Evolutionary conservation across 2,797 vertebrate genomes (phyloP), one percentile per base, ranked within the genome.

Genomic region (Moxostoma hubbsi): DNA sequence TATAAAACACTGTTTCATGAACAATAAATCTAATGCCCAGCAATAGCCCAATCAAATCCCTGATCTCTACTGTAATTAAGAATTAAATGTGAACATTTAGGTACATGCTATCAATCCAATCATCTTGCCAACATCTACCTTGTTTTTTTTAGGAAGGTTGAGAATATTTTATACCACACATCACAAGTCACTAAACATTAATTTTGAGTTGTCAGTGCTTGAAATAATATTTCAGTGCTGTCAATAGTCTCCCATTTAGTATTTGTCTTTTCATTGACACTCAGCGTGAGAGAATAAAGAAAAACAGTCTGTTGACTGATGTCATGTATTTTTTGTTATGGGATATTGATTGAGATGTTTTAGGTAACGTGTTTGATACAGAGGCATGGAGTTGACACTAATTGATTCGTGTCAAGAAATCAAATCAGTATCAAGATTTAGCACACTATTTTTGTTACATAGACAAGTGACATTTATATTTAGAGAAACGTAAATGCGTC

Each of bases 391-490:
- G 16, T 59, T n/a, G 7, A 13, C 13, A 5, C 55, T 43, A 51
- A 77, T 51, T 59, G 24, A 68, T 68, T 68, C 68, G 75, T 51
- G 46, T 2, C 10, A 36, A 47, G 51, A 76, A 73, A 73, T 61
- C 6, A 50, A 58, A 76, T 76, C 63, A 67, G 43, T 58, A 50
- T 57, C 45, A 77, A 59, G 46, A 36, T 77, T 61, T 68, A 10
- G 47, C 47, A 53, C 10, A 46, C 18, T n/a, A n/a, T 15, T 58
- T 36, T 67, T 12, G 58, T 58, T 58, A 49, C 9, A 59, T 18
- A 9, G 18, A 24, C 9, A 8, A 15, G 74, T 51, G 16, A 68
- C 54, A 77, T 67, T 65, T 55, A 7, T 47, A 57, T 57, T 58
- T 43, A 57, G 13, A 10, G 58, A 61, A 11, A 61, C 5, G 18